Base-by-base conservation (phyloP, 2,888 invertebrate species). In the Tenthredo distinguenda region DNA sequence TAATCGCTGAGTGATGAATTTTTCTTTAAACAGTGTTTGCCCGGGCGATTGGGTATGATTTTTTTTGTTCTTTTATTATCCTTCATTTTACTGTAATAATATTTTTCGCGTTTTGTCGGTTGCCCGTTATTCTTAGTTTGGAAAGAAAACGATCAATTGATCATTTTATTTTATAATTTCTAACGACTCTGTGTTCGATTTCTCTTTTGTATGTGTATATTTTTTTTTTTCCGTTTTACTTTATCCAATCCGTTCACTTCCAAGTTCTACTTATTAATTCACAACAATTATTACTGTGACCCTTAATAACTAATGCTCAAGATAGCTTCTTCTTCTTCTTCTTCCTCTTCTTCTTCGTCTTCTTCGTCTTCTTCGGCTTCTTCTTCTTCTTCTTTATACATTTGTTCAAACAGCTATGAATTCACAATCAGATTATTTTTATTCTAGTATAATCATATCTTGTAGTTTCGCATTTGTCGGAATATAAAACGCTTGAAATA, bases 21-120 rank as follows among this genome's bases (percentile, higher is more conserved):
- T 81, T 65, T 87, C 84, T 85, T 85, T 71, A 37, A 74, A 86
- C 58, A 77, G 85, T 50, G 84, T 83, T 86, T 86, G 47, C 76
- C 86, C 79, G 79, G 34, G 37, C 47, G 85, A 83, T 86, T 34
- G 37, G 76, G 72, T 47, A 68, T 47, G 34, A 83, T 47, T 43
- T 81, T 65, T 40, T 37, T 62, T 15, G 0, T 62, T 62, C 47
- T 47, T 83, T 2, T 18, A 50, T 77, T 77, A 77, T 55, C 77
- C 31, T 10, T 77, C 31, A 77, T n/a, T 77, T n/a, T 40, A 40
- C 37, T 37, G 37, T 50, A 50, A 81, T 81, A 47, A 58, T 81
- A 77, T 77, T 47, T 62, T 81, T 55, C 12, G 55, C 37, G n/a
- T 79, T 65, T 82, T 12, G 15, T 82, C 82, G 65, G 43, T 82